A percentile compares a stretch with the other conserved stretches of the same genome.
Conservation (phyloP, 2,888 invertebrate species). For the Hypercompe scribonia region DNA sequence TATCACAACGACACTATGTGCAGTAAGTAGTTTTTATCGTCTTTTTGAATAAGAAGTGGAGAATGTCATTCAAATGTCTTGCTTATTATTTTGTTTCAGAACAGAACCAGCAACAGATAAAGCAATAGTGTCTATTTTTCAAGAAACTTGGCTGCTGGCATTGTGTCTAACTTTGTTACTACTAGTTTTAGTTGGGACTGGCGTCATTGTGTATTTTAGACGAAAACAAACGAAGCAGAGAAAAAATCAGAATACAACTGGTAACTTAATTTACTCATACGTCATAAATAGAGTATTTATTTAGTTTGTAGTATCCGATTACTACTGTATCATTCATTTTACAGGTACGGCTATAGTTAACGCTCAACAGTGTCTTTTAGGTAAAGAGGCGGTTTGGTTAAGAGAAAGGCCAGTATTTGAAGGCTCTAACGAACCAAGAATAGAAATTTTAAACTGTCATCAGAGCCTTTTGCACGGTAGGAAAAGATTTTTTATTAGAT, state of each 20-base stretch:
- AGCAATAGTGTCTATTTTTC: constrained; percentile 81
- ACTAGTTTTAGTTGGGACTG: constrained; percentile 74
- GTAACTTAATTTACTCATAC: constrained; percentile 54
- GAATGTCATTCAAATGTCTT: not conserved
- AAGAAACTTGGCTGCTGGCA: constrained; percentile 82
- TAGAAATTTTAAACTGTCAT: constrained; percentile 82
- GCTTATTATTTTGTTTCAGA: constrained; percentile 62
- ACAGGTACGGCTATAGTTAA: constrained; percentile 75
- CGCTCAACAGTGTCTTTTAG: constrained; percentile 80
- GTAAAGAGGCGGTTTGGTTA: constrained; percentile 83
- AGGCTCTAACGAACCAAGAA: constrained; percentile 79
- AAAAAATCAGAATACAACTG: constrained; percentile 75
- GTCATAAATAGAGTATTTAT: not conserved
- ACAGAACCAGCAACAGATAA: constrained; percentile 83
- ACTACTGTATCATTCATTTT: constrained; percentile 7
- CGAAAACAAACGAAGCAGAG: constrained; percentile 76
- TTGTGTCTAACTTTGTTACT: constrained; percentile 77
- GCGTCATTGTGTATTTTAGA: constrained; percentile 75
- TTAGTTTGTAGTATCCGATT: not conserved
- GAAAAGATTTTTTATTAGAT: too few relatives aligned
- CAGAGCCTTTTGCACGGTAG: constrained; percentile 78
- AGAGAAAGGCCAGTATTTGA: constrained; percentile 79
- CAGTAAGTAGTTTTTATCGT: constrained; percentile 67
- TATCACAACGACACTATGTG: constrained; percentile 80
- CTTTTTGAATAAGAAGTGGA: not conserved